Percentiles rank a stretch among this genome's conserved stretches.
These are phyloP conservation scores for Campylomormyrus tamandua DNA, from an alignment of 2,113 vertebrate genomes.

Conservation along the genomic window DNA sequence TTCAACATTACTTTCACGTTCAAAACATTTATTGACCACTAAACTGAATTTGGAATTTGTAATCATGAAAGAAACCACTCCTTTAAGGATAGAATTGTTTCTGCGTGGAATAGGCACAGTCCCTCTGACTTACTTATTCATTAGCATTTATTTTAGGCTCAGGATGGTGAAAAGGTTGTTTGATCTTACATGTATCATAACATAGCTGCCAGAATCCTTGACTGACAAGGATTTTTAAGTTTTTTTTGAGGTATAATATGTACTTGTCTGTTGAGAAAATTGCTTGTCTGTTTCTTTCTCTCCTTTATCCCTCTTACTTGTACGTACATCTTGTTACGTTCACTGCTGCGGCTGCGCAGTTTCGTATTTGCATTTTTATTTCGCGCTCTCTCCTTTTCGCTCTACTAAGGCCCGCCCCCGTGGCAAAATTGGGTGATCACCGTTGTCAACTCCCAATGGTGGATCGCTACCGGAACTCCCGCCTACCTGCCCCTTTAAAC, in stretches of 20 bases:
- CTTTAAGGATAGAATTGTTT: neutral
- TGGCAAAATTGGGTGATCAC: no score
- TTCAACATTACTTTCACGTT: neutral
- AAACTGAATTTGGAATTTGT: neutral
- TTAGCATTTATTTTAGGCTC: neutral
- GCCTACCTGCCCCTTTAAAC: no score
- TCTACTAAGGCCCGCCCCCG: no score
- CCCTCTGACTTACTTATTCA: neutral
- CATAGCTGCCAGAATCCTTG: neutral
- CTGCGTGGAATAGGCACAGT: neutral
- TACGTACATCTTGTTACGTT: neutral
- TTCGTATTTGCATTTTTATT: no score
- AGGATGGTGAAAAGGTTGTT: neutral
- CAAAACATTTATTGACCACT: neutral
- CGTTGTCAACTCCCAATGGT: no score
- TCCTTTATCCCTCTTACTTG: neutral
- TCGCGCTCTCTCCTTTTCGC: no score
- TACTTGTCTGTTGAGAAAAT: neutral
- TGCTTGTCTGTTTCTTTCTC: neutral
- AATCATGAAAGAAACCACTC: neutral
- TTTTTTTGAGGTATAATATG: neutral
- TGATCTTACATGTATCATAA: neutral
- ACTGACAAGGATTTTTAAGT: neutral
- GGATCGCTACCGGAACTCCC: no score
- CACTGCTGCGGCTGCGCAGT: no score